phyloP scores from a whole-genome alignment of 2,888 invertebrate species.

The Caradrina kadenii region DNA sequence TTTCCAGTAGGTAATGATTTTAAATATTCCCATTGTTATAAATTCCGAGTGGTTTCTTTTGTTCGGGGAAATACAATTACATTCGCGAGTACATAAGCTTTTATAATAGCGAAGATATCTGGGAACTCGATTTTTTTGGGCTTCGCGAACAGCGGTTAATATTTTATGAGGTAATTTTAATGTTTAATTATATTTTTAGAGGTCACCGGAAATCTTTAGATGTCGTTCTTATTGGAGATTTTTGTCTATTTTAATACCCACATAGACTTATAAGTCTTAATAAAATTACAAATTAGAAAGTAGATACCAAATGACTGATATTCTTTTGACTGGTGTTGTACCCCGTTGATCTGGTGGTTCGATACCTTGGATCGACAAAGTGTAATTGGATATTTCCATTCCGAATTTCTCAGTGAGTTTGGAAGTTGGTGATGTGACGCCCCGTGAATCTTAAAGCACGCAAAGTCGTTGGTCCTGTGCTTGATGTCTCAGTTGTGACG shows the following conservation, averaged over 20 bases:
- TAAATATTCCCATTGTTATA: slow-evolving; percentile 46
- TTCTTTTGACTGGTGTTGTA: no score
- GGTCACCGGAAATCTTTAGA: neutral
- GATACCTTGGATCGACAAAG: no score
- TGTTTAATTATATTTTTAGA: slow-evolving; percentile 11
- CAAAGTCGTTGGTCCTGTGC: no score
- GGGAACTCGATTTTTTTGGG: slow-evolving; percentile 22
- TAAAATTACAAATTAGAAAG: no score
- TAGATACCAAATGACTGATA: no score
- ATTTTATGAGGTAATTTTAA: slow-evolving; percentile 13
- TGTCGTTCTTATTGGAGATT: neutral
- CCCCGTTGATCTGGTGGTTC: no score
- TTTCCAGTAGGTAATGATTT: slow-evolving; percentile 34
- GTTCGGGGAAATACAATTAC: slow-evolving; percentile 53
- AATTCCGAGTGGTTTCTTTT: slow-evolving; percentile 46
- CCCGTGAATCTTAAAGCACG: no score
- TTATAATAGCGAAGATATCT: slow-evolving; percentile 40
- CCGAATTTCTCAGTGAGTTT: no score
- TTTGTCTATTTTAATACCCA: neutral
- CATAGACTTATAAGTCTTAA: no score
- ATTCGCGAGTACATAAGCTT: slow-evolving; percentile 37
- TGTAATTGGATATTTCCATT: no score
- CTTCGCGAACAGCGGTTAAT: slow-evolving; percentile 8
- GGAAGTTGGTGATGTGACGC: no score
- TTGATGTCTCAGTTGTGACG: no score